Evolutionary conservation across 1,140 invertebrate genomes (phyloP).

Genomic region (Bilobella aurantiaca): DNA sequence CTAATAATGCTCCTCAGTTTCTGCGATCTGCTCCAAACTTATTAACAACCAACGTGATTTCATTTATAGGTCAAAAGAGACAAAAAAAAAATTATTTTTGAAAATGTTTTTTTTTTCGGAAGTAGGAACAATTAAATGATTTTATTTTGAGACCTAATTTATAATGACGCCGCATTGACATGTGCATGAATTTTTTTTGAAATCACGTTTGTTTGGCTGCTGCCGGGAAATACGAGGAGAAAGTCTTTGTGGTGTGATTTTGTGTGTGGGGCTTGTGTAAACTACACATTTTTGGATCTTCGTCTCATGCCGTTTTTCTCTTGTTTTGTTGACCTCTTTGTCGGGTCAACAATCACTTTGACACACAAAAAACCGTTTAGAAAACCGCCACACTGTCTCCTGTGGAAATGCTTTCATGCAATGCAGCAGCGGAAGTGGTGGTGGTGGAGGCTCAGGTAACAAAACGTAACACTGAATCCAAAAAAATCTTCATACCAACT

Average conservation of each 20-base stretch:
- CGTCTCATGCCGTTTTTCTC: not conserved
- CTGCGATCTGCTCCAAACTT: no score
- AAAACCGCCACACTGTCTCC: constrained; percentile 10
- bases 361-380: not conserved
- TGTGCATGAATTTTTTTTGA: not conserved
- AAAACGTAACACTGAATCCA: not conserved
- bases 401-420: constrained; percentile 15
- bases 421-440: constrained; percentile 7
- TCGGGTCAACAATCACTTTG: no score
- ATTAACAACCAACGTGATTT: no score
- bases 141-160: no score
- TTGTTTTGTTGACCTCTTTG: not conserved
- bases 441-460: constrained; percentile 13
- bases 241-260: not conserved
- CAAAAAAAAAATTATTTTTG: no score
- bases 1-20: no score
- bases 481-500: not conserved
- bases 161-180: no score
- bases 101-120: no score
- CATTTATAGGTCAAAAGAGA: no score
- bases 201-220: not conserved
- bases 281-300: not conserved
- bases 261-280: not conserved
- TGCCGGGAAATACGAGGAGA: not conserved
- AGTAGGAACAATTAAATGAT: no score